Base-by-base conservation (phyloP, 2,113 vertebrate genomes). In the Cyanistes caeruleus region DNA sequence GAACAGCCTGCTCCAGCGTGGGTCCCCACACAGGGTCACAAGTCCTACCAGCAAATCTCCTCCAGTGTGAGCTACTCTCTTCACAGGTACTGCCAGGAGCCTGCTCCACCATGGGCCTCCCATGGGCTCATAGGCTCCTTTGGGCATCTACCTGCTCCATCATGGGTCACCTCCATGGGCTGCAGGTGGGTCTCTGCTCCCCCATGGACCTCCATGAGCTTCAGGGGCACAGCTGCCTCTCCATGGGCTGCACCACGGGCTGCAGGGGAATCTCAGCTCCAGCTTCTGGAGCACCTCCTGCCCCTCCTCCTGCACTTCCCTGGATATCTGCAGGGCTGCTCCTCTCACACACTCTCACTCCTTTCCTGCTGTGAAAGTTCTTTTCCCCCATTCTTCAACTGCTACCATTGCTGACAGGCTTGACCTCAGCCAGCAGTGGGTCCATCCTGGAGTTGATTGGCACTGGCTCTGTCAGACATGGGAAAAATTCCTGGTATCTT, bases 151-250 rank as follows among this genome's bases (percentile, higher is more conserved):
- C 10, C 48, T 68, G 6, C 39, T 76, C 56, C n/a, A n/a, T 39
- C 0, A 0, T n/a, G n/a, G n/a, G 49, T 39, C 23, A 33, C 9
- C 24, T n/a, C n/a, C 28, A 22, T 5, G 27, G 33, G 44, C 53
- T 76, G 24, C 25, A 12, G 13, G 24, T 35, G 44, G 7, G 7
- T 59, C 11, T 68, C 33, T 52, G 21, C 25, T 31, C 15, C 37
- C 18, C 13, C 17, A 9, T 6, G 14, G 33, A 6, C 13, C 13
- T 10, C 31, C 37, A 13, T 5, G 27, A 4, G 21, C 37, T 59
- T 15, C 44, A 58, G 28, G 31, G 24, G 13, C 13, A 30, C 13
- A n/a, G 30, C 33, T 60, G 19, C 15, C 16, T 24, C 39, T 5
- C 39, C 28, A 6, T 9, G 41, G 53, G 41, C 30, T 70, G 43